phyloP scores from a whole-genome alignment of 1,140 invertebrate genomes.

The Lanistes nyassanus region DNA sequence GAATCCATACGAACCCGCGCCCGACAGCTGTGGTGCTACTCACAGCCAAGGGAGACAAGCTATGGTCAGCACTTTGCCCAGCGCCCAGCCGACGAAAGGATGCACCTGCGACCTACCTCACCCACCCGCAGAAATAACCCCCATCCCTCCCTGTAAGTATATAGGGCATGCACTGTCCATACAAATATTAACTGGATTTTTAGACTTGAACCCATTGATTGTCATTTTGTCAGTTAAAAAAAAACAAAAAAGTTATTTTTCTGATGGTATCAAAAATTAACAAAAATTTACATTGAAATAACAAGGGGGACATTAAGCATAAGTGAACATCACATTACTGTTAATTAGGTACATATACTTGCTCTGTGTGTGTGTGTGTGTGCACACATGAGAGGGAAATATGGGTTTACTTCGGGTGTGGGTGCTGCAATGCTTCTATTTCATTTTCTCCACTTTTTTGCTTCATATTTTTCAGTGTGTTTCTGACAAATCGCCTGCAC shows the following conservation, averaged over 20 bases:
- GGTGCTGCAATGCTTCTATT: not conserved
- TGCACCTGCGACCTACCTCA: conserved; percentile 43
- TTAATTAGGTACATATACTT: not conserved
- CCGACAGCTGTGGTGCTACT: conserved; percentile 44
- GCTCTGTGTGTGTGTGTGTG: too few relatives aligned
- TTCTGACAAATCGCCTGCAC: conserved; percentile 57
- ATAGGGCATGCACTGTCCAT: too few relatives aligned
- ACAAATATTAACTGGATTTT: too few relatives aligned
- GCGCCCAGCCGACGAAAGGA: conserved; percentile 39
- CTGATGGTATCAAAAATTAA: not conserved
- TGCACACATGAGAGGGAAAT: not conserved
- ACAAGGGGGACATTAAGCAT: not conserved
- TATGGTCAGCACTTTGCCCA: conserved; percentile 44
- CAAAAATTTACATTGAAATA: not conserved
- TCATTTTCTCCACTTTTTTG: not conserved
- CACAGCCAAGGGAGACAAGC: conserved; percentile 42
- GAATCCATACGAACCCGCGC: conserved; percentile 48
- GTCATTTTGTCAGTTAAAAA: not conserved
- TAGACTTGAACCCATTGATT: too few relatives aligned
- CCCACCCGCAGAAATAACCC: conserved; percentile 55
- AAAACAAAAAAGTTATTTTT: not conserved
- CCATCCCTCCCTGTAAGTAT: conserved; percentile 58
- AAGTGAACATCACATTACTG: not conserved
- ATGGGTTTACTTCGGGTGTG: not conserved
- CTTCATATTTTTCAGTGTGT: conserved; percentile 47